These are phyloP conservation scores for Hydrozoanthus gracilis DNA, from an alignment of 92 coral and sea anemone species.

Conservation along the genomic window DNA sequence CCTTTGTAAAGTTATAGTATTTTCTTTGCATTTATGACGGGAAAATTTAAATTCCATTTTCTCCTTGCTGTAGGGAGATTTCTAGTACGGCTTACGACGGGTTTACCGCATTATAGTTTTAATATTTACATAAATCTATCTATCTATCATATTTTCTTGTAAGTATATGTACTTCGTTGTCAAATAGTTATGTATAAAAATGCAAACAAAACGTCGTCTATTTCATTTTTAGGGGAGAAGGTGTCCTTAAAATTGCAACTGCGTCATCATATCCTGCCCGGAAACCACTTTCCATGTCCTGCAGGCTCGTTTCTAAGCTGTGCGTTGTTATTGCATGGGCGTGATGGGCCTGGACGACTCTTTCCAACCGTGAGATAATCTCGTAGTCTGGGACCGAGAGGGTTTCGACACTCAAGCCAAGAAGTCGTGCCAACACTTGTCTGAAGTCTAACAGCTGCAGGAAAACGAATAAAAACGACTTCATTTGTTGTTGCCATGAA, in stretches of 20 bases:
- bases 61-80: too few relatives aligned
- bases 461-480: neutral
- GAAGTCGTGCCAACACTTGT: constrained; percentile 95
- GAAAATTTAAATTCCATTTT: too few relatives aligned
- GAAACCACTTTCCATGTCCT: constrained; percentile 93
- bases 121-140: too few relatives aligned
- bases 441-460: constrained; percentile 91
- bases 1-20: too few relatives aligned
- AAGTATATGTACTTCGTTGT: neutral
- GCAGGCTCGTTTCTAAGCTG: constrained; percentile 97
- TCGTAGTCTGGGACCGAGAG: constrained; percentile 99
- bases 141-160: neutral
- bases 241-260: constrained; percentile 86
- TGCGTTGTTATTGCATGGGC: constrained; percentile 98
- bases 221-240: constrained; percentile 76
- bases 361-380: constrained; percentile 96
- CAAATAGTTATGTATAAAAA: neutral
- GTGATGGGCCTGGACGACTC: constrained; percentile 99
- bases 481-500: neutral
- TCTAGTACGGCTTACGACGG: too few relatives aligned
- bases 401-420: constrained; percentile 93
- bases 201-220: constrained; percentile 1
- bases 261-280: constrained; percentile 94
- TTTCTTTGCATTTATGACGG: too few relatives aligned
- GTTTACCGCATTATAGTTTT: too few relatives aligned